Conservation (phyloP, 2,113 vertebrate species). For the Promerops cafer region DNA sequence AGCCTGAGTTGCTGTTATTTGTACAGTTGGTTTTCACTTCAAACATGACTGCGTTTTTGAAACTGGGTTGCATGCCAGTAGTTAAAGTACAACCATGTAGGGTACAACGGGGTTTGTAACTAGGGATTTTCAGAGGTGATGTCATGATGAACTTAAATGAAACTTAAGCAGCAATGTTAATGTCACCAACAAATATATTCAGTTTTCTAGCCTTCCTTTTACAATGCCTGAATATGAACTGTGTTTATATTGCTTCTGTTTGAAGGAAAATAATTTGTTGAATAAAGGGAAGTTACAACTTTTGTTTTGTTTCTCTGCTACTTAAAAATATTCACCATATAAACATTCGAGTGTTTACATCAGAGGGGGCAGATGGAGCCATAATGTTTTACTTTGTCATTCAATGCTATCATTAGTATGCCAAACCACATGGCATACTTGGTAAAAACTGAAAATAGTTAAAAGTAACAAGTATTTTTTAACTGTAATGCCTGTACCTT, state of each 20-base stretch:
- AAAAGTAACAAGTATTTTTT: neutral
- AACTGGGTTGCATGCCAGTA: conserved; percentile 54
- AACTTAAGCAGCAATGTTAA: neutral
- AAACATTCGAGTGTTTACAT: conserved; percentile 15
- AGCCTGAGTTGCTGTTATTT: conserved; percentile 10
- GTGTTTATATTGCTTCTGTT: neutral
- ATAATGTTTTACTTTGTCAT: neutral
- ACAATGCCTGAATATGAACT: neutral
- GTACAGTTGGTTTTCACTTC: conserved; percentile 63
- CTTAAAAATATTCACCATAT: neutral
- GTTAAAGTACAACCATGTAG: conserved; percentile 74
- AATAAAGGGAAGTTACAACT: neutral
- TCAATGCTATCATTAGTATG: neutral
- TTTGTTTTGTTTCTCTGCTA: neutral
- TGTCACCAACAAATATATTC: conserved; percentile 23
- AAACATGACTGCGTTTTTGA: conserved; percentile 65
- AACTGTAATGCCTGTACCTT: neutral
- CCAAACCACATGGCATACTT: neutral
- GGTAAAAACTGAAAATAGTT: neutral
- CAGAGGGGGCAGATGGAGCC: neutral
- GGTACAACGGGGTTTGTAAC: conserved; percentile 60
- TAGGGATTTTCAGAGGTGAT: conserved; percentile 61
- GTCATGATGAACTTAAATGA: conserved; percentile 57
- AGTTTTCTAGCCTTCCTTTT: conserved; percentile 17
- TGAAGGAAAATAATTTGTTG: neutral